These are phyloP conservation scores for Oryzias curvinotus DNA, from an alignment of 2,113 vertebrate species.

Conservation along the genomic window DNA sequence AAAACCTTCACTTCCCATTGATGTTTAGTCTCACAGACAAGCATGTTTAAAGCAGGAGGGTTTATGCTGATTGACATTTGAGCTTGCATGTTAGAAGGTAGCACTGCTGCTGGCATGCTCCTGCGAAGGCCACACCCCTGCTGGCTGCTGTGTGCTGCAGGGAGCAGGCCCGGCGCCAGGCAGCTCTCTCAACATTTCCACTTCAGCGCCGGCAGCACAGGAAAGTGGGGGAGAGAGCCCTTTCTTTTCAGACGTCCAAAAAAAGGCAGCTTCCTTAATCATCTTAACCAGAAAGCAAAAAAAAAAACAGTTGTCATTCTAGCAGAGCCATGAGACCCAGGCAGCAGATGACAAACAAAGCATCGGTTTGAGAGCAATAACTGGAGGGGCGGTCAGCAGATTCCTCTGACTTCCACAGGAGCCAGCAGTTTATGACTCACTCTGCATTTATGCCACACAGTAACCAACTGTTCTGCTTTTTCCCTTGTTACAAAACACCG, in stretches of 20 bases:
- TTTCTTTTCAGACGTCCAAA: slow-evolving; percentile 15
- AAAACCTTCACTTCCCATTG: neutral
- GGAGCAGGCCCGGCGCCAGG: slow-evolving; percentile 51
- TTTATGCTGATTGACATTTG: slow-evolving; percentile 53
- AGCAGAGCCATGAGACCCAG: slow-evolving; percentile 45
- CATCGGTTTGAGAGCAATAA: slow-evolving; percentile 32
- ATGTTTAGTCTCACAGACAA: slow-evolving; percentile 9
- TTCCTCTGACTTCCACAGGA: slow-evolving; percentile 32
- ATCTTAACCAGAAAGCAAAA: slow-evolving; percentile 20
- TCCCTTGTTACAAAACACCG: slow-evolving; percentile 29
- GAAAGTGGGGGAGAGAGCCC: slow-evolving; percentile 51
- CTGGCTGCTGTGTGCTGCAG: slow-evolving; percentile 53
- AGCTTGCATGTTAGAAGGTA: slow-evolving; percentile 14
- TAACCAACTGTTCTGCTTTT: slow-evolving; percentile 28
- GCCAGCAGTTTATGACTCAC: slow-evolving; percentile 67
- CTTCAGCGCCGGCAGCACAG: slow-evolving; percentile 48
- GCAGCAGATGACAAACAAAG: slow-evolving; percentile 48
- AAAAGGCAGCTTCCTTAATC: slow-evolving; percentile 28
- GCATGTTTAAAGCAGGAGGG: slow-evolving; percentile 30
- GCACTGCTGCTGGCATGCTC: slow-evolving; percentile 28
- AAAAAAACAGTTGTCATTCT: slow-evolving; percentile 29
- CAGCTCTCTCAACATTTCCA: slow-evolving; percentile 69
- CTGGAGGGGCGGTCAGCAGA: slow-evolving; percentile 53
- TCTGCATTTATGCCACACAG: slow-evolving; percentile 48
- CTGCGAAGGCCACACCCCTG: slow-evolving; percentile 43